Base-by-base conservation (phyloP, 2,113 vertebrate species). In the Gymnobelideus leadbeateri region DNA sequence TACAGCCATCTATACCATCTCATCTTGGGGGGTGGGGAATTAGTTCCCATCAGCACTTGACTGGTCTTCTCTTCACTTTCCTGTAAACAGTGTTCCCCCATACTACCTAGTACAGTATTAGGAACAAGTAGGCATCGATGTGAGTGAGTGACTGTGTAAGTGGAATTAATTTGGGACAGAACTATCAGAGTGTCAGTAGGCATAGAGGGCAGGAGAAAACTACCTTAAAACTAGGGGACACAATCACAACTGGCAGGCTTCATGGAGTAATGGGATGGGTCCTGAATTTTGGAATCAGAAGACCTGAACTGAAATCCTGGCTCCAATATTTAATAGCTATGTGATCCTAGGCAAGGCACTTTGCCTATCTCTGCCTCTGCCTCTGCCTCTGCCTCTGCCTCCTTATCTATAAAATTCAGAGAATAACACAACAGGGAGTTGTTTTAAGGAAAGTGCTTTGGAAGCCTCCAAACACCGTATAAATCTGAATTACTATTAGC, bases 11-110 rank as follows among this genome's bases (percentile, higher is more conserved):
- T 89, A 91, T 89, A 8, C n/a, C 50, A 14, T 94, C 93, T 94
- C 91, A 50, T 96, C 96, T 8, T 1, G n/a, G 24, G 54, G 92
- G 96, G 91, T 84, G 84, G 93, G 94, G 52, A 89, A 51, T 49
- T 37, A 92, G 95, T 95, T 89, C 51, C 46, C 3, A 37, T 31
- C 1, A 3, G 31, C 0, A 1, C 89, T 49, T 90, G 25, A 47
- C 47, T 31, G 31, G 19, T 12, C 26, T 4, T 26, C 50, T 57
- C 95, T 46, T n/a, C 93, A 26, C 0, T 24, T 21, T 37, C 92
- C 89, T 37, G 0, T 61, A 23, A 52, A 31, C 53, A 46, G 51
- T 61, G 43, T 12, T 57, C 90, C 92, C 28, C 53, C 50, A 14
- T 4, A 91, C 90, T 25, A 16, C 50, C 31, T 23, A 37, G 1